A percentile compares a stretch with the other conserved stretches of the same genome.
These are phyloP conservation scores for Choristoneura rosaceana DNA, from an alignment of 2,888 invertebrate species.

Conservation along the genomic window DNA sequence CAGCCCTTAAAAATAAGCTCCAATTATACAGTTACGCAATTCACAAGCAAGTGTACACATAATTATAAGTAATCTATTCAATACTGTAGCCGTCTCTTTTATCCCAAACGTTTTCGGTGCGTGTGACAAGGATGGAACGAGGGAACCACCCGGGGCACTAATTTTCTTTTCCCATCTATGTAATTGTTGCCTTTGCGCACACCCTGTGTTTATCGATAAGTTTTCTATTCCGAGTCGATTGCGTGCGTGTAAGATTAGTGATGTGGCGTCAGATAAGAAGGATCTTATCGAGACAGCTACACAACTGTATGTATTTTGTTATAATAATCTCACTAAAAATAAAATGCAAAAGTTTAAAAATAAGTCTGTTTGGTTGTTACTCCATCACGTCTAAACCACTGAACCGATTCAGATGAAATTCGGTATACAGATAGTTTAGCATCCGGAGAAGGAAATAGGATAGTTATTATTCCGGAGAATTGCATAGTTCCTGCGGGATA, in stretches of 20 bases:
- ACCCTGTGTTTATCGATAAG: conserved; percentile 62
- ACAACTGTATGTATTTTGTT: conserved; percentile 8
- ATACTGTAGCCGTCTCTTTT: conserved; percentile 46
- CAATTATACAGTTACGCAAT: conserved; percentile 33
- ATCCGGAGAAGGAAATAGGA: no score
- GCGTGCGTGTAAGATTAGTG: conserved; percentile 51
- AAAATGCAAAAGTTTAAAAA: no score
- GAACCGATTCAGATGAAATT: no score
- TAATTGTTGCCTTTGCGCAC: conserved; percentile 62
- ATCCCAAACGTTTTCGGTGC: conserved; percentile 20
- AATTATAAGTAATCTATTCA: conserved; percentile 58
- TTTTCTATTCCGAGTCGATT: conserved; percentile 56
- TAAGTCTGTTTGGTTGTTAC: no score
- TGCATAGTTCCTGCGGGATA: no score
- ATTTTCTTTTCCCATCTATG: conserved; percentile 63
- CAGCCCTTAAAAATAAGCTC: background rate
- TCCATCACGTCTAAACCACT: no score
- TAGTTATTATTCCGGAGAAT: no score
- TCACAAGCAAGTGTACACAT: conserved; percentile 47
- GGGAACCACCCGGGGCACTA: conserved; percentile 54
- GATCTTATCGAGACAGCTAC: conserved; percentile 16
- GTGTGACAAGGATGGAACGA: conserved; percentile 53
- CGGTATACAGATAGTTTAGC: no score
- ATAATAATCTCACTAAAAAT: no score
- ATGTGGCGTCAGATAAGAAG: conserved; percentile 25